Conservation (phyloP, 2,888 invertebrate genomes). For the Heteromurus nitidus region DNA sequence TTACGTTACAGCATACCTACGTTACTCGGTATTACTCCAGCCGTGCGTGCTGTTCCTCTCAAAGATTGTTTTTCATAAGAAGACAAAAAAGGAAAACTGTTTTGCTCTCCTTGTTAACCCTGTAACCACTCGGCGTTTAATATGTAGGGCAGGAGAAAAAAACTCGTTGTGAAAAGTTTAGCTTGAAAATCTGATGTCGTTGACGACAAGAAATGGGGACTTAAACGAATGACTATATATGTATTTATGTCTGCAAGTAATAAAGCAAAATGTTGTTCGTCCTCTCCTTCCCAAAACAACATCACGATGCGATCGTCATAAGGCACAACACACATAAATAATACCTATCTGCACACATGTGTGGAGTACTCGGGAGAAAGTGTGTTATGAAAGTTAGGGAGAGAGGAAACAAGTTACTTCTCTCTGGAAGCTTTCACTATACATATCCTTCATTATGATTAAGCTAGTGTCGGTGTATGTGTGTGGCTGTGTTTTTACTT, state of each 20-base stretch:
- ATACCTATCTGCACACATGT: background rate
- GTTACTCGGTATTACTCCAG: no score
- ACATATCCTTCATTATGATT: constrained; percentile 41
- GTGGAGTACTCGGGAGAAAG: no score
- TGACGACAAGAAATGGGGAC: constrained; percentile 19
- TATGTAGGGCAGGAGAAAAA: background rate
- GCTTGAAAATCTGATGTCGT: constrained; percentile 17
- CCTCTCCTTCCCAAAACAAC: no score
- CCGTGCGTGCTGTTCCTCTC: no score
- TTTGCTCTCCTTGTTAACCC: background rate
- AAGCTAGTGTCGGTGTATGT: constrained; percentile 37
- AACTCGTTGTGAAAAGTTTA: background rate
- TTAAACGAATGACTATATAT: constrained; percentile 28
- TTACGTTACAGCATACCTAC: background rate
- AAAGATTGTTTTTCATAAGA: no score
- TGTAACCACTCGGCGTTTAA: background rate
- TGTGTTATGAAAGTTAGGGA: no score
- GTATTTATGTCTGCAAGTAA: constrained; percentile 22
- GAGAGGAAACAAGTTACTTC: no score
- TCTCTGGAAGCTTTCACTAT: no score
- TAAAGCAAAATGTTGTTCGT: no score
- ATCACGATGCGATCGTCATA: no score
- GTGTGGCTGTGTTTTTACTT: constrained; percentile 49
- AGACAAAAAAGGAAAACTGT: no score
- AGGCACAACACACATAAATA: no score